phyloP scores from a whole-genome alignment of 2,888 invertebrate genomes.

The Lepidocyrtoides sp. region DNA sequence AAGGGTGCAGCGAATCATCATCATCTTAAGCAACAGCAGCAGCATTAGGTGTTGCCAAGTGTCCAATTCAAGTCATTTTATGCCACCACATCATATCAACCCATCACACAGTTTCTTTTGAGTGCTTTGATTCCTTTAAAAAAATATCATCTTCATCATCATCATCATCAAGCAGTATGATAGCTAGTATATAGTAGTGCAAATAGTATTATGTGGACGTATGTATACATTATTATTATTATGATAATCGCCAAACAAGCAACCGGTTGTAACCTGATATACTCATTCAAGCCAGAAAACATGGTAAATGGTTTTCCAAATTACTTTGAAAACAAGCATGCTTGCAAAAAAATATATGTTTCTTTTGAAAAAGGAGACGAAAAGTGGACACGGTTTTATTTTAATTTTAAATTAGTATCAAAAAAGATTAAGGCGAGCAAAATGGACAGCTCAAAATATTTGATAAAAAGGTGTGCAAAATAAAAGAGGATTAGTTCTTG shows the following conservation, averaged over 20 bases:
- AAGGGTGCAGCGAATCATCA: constrained; percentile 53
- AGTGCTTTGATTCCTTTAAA: not conserved
- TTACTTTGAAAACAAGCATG: constrained; percentile 44
- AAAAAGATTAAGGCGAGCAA: too few species aligned
- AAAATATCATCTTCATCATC: not conserved
- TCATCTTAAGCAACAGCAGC: not conserved
- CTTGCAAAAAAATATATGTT: not conserved
- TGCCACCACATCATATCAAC: constrained; percentile 1
- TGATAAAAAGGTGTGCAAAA: too few species aligned
- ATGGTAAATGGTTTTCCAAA: constrained; percentile 54
- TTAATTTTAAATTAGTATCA: not conserved
- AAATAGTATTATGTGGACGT: not conserved
- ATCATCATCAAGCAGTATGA: too few species aligned
- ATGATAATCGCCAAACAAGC: not conserved
- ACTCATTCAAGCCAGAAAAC: constrained; percentile 53
- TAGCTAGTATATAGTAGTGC: too few species aligned
- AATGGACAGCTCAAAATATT: too few species aligned
- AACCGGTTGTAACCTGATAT: constrained; percentile 75
- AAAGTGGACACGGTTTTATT: not conserved
- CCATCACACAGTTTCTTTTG: constrained; percentile 5
- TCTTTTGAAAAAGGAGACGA: not conserved
- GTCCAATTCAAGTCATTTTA: constrained; percentile 72
- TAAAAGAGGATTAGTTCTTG: too few species aligned
- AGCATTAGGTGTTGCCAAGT: constrained; percentile 69
- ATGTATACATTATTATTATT: not conserved